Percentiles rank a stretch among this genome's conserved stretches.
Evolutionary conservation across 2,888 invertebrate genomes (phyloP).

Genomic region (Tipula lateralis): DNA sequence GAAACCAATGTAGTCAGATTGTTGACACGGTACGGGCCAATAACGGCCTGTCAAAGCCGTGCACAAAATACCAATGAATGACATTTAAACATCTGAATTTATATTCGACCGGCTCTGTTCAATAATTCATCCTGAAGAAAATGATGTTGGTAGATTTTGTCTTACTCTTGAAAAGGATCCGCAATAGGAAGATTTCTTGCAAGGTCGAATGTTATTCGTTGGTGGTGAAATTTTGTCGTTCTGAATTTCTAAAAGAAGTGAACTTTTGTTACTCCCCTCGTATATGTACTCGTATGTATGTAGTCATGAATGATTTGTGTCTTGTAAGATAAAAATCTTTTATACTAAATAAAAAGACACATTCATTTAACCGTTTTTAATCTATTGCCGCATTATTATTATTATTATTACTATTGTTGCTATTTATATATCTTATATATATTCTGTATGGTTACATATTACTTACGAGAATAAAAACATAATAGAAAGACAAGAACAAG

Average conservation of each 20-base stretch:
- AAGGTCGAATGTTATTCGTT: slow-evolving; percentile 93
- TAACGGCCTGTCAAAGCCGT: too few relatives aligned
- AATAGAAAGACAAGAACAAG: background rate
- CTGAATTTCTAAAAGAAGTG: too few relatives aligned
- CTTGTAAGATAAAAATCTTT: background rate
- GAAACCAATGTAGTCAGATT: too few relatives aligned
- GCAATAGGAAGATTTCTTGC: slow-evolving; percentile 95
- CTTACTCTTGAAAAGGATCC: slow-evolving; percentile 96
- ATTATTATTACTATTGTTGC: background rate
- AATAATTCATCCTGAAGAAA: slow-evolving; percentile 95
- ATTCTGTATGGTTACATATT: background rate
- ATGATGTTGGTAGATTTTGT: slow-evolving; percentile 94
- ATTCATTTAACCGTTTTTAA: background rate
- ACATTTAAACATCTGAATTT: slow-evolving; percentile 94
- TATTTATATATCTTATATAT: background rate
- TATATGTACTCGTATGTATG: background rate
- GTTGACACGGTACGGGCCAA: too few relatives aligned
- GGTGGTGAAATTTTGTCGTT: too few relatives aligned
- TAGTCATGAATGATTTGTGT: background rate
- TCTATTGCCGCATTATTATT: background rate
- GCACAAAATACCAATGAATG: slow-evolving; percentile 82
- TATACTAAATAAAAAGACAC: background rate
- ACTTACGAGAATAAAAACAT: background rate
- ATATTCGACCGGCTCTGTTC: slow-evolving; percentile 96
- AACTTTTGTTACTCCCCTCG: too few relatives aligned